Evolutionary conservation across 2,113 vertebrate genomes (phyloP), one percentile per base, ranked within the genome.

Genomic region (Sinosuthora webbiana): DNA sequence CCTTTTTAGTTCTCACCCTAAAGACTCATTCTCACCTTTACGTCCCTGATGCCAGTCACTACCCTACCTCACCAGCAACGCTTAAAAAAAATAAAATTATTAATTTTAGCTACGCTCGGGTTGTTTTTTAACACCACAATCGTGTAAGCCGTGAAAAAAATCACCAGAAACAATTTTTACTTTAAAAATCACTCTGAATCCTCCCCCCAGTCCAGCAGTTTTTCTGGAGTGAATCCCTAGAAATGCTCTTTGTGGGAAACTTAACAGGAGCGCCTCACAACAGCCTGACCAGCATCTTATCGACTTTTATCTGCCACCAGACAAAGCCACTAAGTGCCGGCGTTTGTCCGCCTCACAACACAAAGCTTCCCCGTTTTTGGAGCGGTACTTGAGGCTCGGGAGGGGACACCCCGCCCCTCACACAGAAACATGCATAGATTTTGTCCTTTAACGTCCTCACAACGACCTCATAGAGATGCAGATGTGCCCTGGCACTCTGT

Each of bases 301-400:
- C 91, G 25, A 55, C 33, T 17, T 41, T 9, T 55, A 90, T 83
- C 93, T 94, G 1, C 22, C 68, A 15, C 22, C 87, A 77, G 33
- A 96, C 93, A 96, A 95, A 93, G 90, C 56, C 90, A 7, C 71
- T 87, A 83, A 95, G 75, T 25, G 52, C 85, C 15, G 49, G 68
- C 30, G 5, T 25, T 96, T 93, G 62, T n/a, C 23, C 2, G 52
- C 33, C 68, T 27, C 5, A 24, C 68, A 88, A 31, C 60, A 17
- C 75, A 47, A 41, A 73, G 42, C n/a, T 62, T 80, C 57, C 39
- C 18, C n/a, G 30, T 55, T 44, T 12, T 20, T 15, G n/a, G 71
- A 67, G 24, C 16, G 83, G 78, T 19, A 33, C 92, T 94, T 65
- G 39, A 75, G 90, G 59, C 92, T 81, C 42, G 23, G 33, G 52